Percentiles rank a stretch among this genome's conserved stretches.
Conservation (phyloP, 2,797 vertebrate species). For the Toxotes lorentzi region DNA sequence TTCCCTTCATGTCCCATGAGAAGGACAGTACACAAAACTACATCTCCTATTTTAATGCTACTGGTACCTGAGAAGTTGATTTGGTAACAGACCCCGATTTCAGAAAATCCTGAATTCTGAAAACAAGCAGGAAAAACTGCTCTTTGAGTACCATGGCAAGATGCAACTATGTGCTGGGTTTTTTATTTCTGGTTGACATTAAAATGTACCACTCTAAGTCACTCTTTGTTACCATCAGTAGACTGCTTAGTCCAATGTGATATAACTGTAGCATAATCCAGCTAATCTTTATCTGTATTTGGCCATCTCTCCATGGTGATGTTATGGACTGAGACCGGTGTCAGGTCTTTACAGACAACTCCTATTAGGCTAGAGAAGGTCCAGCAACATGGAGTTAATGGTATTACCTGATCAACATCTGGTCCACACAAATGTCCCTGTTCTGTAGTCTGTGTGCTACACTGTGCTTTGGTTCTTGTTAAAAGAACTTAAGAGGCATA, state of each 20-base stretch:
- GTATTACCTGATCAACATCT: constrained; percentile 14
- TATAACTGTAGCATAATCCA: background rate
- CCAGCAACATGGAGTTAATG: background rate
- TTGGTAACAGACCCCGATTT: constrained; percentile 1
- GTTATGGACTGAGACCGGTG: background rate
- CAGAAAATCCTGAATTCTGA: background rate
- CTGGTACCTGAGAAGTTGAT: constrained; percentile 23
- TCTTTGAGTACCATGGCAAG: background rate
- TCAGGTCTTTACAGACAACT: constrained; percentile 9
- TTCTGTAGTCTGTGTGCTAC: constrained; percentile 8
- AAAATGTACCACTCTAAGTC: constrained; percentile 3
- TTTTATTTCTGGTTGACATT: background rate
- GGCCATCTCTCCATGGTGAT: background rate
- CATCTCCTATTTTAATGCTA: background rate
- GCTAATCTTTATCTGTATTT: background rate
- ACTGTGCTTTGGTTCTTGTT: constrained; percentile 39
- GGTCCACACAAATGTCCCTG: constrained; percentile 7
- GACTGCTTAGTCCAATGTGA: background rate
- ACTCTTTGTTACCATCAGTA: background rate
- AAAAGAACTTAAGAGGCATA: background rate
- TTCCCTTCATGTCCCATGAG: constrained; percentile 2
- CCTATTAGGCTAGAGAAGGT: background rate
- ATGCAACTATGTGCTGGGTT: background rate
- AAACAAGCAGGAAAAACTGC: background rate
- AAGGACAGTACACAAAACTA: background rate